These are phyloP conservation scores for Sebastiscus tertius DNA, from an alignment of 2,797 vertebrate genomes.

Conservation along the genomic window DNA sequence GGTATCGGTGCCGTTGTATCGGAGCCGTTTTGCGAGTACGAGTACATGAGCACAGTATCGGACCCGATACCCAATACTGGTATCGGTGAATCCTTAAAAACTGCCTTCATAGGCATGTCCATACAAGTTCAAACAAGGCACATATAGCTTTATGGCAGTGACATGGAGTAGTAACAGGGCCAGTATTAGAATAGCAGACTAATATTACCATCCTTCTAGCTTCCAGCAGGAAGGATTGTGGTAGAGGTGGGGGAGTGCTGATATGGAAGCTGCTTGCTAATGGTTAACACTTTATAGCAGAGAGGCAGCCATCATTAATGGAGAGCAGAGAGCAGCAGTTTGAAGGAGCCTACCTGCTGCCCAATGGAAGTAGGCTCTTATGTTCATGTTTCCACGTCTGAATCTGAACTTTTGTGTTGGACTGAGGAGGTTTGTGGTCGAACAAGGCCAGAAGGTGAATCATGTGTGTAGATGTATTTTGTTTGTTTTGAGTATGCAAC, in stretches of 20 bases:
- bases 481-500: not conserved
- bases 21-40: too few species aligned
- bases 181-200: constrained; percentile 37
- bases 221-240: constrained; percentile 34
- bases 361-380: not conserved
- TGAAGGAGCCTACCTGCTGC: not conserved
- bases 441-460: constrained; percentile 20
- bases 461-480: not conserved
- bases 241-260: not conserved
- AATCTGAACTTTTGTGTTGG: constrained; percentile 14
- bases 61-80: too few species aligned
- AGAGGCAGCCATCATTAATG: constrained; percentile 6
- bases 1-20: too few species aligned
- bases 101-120: constrained; percentile 9
- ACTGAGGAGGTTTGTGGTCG: constrained; percentile 6
- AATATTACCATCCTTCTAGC: constrained; percentile 42
- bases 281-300: constrained; percentile 44
- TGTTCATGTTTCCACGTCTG: constrained; percentile 24
- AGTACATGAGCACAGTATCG: too few species aligned
- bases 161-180: constrained; percentile 44
- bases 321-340: constrained; percentile 34
- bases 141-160: constrained; percentile 62
- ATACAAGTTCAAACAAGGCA: constrained; percentile 48
- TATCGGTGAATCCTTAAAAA: too few species aligned
- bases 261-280: constrained; percentile 32